Evolutionary conservation across 2,797 vertebrate genomes (phyloP).

Genomic region (Centropyge bicolor): DNA sequence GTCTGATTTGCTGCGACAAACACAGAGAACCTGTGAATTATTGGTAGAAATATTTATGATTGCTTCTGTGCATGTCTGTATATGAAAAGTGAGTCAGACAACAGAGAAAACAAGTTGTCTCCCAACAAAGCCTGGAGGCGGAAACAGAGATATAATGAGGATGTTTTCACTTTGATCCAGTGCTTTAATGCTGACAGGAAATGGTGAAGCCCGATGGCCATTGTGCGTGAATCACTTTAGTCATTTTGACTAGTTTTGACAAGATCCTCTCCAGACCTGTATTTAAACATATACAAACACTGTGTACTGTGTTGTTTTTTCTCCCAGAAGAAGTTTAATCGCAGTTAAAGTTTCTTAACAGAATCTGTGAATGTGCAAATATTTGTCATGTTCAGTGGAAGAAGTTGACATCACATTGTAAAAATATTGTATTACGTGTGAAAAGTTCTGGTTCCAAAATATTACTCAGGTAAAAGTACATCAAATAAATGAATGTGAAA

Average conservation of each 20-base stretch:
- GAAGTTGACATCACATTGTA: too few species aligned
- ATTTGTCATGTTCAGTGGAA: not conserved
- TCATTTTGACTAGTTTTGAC: not conserved
- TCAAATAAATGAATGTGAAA: too few species aligned
- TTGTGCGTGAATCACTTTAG: too few species aligned
- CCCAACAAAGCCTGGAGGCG: not conserved
- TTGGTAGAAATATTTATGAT: not conserved
- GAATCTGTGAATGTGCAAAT: too few species aligned
- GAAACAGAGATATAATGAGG: conserved; percentile 19
- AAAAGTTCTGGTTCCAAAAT: too few species aligned
- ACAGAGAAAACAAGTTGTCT: conserved; percentile 4
- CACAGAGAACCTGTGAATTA: not conserved
- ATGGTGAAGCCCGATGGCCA: too few species aligned
- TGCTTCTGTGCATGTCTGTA: not conserved
- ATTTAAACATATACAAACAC: not conserved
- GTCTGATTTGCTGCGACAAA: not conserved
- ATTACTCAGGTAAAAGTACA: too few species aligned
- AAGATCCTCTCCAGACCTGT: not conserved
- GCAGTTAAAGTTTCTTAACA: not conserved
- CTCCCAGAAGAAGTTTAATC: too few species aligned
- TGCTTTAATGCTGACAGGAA: not conserved
- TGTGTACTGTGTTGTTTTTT: not conserved
- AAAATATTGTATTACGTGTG: too few species aligned
- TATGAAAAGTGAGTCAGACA: not conserved
- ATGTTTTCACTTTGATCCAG: not conserved